These are phyloP conservation scores for Ornithoptera alexandrae DNA, from an alignment of 2,888 invertebrate genomes.

Conservation along the genomic window DNA sequence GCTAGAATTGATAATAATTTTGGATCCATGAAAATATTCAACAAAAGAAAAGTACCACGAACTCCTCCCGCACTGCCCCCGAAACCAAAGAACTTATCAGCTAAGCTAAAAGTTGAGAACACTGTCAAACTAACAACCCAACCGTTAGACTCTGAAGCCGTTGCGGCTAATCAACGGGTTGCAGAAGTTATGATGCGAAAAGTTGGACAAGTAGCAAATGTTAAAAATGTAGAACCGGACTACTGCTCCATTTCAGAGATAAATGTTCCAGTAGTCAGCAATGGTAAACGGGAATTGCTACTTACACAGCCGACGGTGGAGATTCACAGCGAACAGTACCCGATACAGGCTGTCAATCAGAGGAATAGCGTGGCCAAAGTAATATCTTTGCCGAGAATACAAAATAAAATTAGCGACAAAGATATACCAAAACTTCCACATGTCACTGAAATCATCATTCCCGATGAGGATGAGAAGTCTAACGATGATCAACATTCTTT, in stretches of 20 bases:
- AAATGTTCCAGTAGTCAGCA: slow-evolving; percentile 82
- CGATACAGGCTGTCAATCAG: slow-evolving; percentile 60
- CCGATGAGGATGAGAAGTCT: slow-evolving; percentile 81
- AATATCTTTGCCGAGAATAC: slow-evolving; percentile 67
- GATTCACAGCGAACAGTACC: slow-evolving; percentile 75
- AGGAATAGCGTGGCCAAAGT: slow-evolving; percentile 73
- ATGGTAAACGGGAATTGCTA: slow-evolving; percentile 76
- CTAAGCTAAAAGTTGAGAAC: slow-evolving; percentile 82
- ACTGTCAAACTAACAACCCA: slow-evolving; percentile 65
- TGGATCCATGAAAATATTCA: slow-evolving; percentile 72
- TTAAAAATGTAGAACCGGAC: slow-evolving; percentile 82
- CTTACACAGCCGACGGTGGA: slow-evolving; percentile 77
- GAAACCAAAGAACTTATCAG: slow-evolving; percentile 86
- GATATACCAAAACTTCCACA: slow-evolving; percentile 87
- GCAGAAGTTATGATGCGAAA: slow-evolving; percentile 78
- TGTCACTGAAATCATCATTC: slow-evolving; percentile 86
- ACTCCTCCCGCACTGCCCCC: slow-evolving; percentile 88
- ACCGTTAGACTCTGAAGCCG: slow-evolving; percentile 78
- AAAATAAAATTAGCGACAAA: slow-evolving; percentile 73
- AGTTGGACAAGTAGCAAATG: slow-evolving; percentile 75
- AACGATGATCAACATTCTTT: slow-evolving; percentile 62
- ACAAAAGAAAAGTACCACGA: slow-evolving; percentile 80
- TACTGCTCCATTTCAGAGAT: slow-evolving; percentile 89
- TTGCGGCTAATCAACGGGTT: slow-evolving; percentile 80
- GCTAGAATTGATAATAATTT: slow-evolving; percentile 62